Evolutionary conservation across 2,888 invertebrate species (phyloP).

Genomic region (Litoditis marina): DNA sequence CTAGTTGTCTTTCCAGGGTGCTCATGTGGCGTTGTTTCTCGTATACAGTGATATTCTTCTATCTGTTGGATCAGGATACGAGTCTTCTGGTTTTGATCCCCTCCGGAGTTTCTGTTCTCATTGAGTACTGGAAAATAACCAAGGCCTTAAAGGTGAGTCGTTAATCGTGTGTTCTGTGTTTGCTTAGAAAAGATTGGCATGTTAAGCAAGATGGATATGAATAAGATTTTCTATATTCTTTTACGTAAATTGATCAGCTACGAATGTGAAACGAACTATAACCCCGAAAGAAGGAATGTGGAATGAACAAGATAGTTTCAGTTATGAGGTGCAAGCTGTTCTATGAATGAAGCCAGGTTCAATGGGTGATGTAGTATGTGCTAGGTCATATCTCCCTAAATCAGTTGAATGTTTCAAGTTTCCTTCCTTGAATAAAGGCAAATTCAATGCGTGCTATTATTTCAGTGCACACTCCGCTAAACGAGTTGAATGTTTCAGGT

Average conservation of each 20-base stretch:
- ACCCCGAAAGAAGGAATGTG: too few relatives aligned
- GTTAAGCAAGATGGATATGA: neutral
- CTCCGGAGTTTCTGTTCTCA: constrained; percentile 79
- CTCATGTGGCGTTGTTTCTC: constrained; percentile 92
- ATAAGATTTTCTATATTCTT: neutral
- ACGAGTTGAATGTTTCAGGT: constrained; percentile 19
- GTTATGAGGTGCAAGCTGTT: too few relatives aligned
- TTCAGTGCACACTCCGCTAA: neutral
- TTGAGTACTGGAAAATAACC: constrained; percentile 85
- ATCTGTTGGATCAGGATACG: constrained; percentile 85
- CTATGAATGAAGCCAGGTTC: too few relatives aligned
- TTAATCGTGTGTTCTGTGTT: constrained; percentile 12
- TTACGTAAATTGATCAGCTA: neutral
- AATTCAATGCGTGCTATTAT: too few relatives aligned
- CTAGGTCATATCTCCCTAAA: too few relatives aligned
- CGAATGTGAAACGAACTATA: too few relatives aligned
- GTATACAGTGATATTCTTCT: constrained; percentile 84
- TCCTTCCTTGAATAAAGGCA: too few relatives aligned
- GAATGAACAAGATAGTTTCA: too few relatives aligned
- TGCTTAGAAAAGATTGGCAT: neutral
- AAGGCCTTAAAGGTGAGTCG: constrained; percentile 75
- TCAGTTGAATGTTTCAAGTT: too few relatives aligned
- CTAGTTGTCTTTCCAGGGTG: constrained; percentile 41
- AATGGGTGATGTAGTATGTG: too few relatives aligned
- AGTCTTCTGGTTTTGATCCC: constrained; percentile 84